Percentiles rank a stretch among this genome's conserved stretches.
These are phyloP conservation scores for Crotalus adamanteus DNA, from an alignment of 2,797 vertebrate genomes.

Conservation along the genomic window DNA sequence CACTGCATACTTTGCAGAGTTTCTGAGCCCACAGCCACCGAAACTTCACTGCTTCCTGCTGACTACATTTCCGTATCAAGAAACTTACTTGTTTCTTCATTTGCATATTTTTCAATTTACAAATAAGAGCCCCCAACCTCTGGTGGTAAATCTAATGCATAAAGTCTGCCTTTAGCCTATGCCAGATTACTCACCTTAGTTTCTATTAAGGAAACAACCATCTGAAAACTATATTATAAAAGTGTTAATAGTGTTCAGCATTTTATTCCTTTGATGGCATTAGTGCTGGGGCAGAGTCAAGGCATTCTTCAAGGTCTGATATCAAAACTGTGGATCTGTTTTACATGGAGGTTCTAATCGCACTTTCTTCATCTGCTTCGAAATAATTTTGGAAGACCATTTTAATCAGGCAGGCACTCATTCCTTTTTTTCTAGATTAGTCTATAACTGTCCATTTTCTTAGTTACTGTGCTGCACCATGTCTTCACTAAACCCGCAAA, in stretches of 20 bases:
- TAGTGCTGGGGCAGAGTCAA: neutral
- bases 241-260: neutral
- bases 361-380: neutral
- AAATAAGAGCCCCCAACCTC: neutral
- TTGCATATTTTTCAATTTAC: conserved; percentile 40
- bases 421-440: neutral
- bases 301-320: neutral
- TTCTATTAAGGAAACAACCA: neutral
- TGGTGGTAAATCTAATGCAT: neutral
- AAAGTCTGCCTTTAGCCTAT: neutral
- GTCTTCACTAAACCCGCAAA: neutral
- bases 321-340: neutral
- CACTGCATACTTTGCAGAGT: neutral
- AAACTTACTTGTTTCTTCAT: neutral
- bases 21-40: neutral
- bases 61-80: conserved; percentile 26
- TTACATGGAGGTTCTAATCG: neutral
- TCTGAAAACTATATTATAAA: neutral
- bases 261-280: neutral
- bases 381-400: neutral
- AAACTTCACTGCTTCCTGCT: conserved; percentile 43
- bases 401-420: neutral
- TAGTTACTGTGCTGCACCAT: neutral
- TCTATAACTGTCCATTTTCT: neutral
- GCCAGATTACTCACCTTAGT: rapidly evolving